Percentiles rank a stretch among this genome's conserved stretches.
Evolutionary conservation across 2,888 invertebrate genomes (phyloP).

Genomic region (Cheilosia variabilis): DNA sequence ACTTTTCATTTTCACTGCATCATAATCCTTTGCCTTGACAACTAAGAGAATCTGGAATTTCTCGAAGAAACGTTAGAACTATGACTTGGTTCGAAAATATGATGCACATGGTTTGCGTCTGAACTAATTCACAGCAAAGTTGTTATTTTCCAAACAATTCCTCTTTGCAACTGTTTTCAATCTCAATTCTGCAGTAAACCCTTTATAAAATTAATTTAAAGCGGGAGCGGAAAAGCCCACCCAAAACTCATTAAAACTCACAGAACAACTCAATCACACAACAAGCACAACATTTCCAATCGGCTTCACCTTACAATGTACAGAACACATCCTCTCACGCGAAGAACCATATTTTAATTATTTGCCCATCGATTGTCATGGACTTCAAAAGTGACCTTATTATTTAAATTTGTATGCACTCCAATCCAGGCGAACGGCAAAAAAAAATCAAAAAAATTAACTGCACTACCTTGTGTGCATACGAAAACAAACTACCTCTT

Average conservation of each 20-base stretch:
- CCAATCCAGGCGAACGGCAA: slow-evolving; percentile 43
- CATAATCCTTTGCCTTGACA: no score
- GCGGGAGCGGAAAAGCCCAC: no score
- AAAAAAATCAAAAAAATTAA: slow-evolving; percentile 52
- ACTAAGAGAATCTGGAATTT: no score
- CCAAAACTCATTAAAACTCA: slow-evolving; percentile 3
- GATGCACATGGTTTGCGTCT: no score
- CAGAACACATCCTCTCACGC: not conserved
- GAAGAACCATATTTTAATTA: slow-evolving; percentile 53
- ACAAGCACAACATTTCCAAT: not conserved
- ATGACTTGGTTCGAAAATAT: no score
- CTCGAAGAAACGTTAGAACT: no score
- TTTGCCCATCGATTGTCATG: slow-evolving; percentile 53
- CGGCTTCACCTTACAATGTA: not conserved
- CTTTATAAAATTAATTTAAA: no score
- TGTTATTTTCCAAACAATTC: no score
- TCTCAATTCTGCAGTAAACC: no score
- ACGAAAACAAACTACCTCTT: slow-evolving; percentile 32
- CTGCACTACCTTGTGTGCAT: slow-evolving; percentile 42
- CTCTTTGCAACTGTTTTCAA: no score
- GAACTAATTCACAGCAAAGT: no score
- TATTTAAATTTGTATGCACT: slow-evolving; percentile 51
- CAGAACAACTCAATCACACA: not conserved
- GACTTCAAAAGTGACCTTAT: slow-evolving; percentile 22
- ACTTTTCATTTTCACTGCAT: no score